phyloP scores from a whole-genome alignment of 2,888 invertebrate genomes.

The Ophion obscuratus region DNA sequence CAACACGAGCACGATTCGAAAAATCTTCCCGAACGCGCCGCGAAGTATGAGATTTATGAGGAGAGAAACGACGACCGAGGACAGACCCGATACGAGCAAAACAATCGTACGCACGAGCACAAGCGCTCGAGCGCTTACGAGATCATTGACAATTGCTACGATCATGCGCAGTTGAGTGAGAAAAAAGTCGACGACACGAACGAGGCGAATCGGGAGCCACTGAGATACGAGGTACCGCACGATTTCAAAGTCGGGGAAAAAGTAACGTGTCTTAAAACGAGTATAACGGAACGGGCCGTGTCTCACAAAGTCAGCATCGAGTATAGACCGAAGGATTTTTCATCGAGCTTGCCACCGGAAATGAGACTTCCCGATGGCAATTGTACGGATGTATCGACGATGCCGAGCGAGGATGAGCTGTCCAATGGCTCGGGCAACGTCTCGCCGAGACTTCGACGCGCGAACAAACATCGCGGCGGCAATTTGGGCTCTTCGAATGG shows the following conservation, averaged over 20 bases:
- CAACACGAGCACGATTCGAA: slow-evolving; percentile 61
- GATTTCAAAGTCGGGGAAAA: slow-evolving; percentile 85
- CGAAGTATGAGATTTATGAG: slow-evolving; percentile 78
- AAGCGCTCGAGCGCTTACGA: slow-evolving; percentile 76
- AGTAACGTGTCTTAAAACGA: slow-evolving; percentile 83
- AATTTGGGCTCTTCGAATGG: slow-evolving; percentile 84
- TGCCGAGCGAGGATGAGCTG: slow-evolving; percentile 86
- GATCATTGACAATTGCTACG: slow-evolving; percentile 76
- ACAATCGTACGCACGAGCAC: slow-evolving; percentile 61
- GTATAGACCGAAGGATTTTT: slow-evolving; percentile 82
- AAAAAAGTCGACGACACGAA: slow-evolving; percentile 68
- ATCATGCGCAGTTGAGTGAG: slow-evolving; percentile 69
- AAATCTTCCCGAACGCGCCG: slow-evolving; percentile 72
- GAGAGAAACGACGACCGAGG: slow-evolving; percentile 69
- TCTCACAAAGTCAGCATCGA: slow-evolving; percentile 85
- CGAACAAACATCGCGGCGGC: slow-evolving; percentile 83
- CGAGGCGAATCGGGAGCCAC: slow-evolving; percentile 73
- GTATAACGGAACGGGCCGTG: slow-evolving; percentile 82
- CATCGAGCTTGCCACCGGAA: slow-evolving; percentile 83
- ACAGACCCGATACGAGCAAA: slow-evolving; percentile 71
- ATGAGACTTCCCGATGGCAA: slow-evolving; percentile 84
- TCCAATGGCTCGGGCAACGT: slow-evolving; percentile 86
- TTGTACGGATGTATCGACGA: slow-evolving; percentile 83
- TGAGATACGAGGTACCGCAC: slow-evolving; percentile 79
- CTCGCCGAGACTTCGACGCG: slow-evolving; percentile 85